Evolutionary conservation across 2,888 invertebrate species (phyloP), one percentile per base, ranked within the genome.

Genomic region (Argyresthia albistria): DNA sequence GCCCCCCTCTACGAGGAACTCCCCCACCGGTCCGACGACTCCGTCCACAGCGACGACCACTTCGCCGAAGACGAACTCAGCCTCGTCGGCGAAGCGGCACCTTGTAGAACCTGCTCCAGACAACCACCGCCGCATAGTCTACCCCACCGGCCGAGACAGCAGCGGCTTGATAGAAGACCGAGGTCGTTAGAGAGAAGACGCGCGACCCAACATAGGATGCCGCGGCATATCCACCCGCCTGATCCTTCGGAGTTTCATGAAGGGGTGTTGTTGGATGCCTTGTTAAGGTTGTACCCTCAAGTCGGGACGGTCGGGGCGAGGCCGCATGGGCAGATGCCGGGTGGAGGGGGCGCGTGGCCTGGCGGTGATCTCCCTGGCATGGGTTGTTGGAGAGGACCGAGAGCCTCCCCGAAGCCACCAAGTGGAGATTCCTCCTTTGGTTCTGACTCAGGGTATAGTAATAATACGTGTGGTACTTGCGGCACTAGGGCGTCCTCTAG

Each of bases 1-100:
- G 95, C 95, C 64, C 95, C 95, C 51, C 92, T 95, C 25, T 95
- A 95, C 78, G 95, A 95, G 79, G 95, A 95, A 69, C 88, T 95
- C 46, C 90, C 90, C 0, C 89, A 89, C 56, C 86, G 90, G 55
- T 92, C 91, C 10, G 88, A 91, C 42, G 88, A 88, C 63, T 84
- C 86, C 39, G 65, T 88, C 25, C 92, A 91, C 67, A 94, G 94
- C 67, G 95, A 95, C 68, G 95, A 95, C 66, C 95, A 95, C 67
- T 95, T 95, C 68, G 95, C 95, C 50, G 95, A 95, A 78, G 95
- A 95, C 69, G 95, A 95, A 68, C 87, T 95, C 11, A 93, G 87
- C 55, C 72, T 87, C 10, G 87, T 86, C 1, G 89, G 76, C 58
- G 88, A 75, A 76, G 84, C 81, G 51, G 87, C 80, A 8, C 88